Base-by-base conservation (phyloP, 2,797 vertebrate genomes). In the Chlorospingus semifuscus region DNA sequence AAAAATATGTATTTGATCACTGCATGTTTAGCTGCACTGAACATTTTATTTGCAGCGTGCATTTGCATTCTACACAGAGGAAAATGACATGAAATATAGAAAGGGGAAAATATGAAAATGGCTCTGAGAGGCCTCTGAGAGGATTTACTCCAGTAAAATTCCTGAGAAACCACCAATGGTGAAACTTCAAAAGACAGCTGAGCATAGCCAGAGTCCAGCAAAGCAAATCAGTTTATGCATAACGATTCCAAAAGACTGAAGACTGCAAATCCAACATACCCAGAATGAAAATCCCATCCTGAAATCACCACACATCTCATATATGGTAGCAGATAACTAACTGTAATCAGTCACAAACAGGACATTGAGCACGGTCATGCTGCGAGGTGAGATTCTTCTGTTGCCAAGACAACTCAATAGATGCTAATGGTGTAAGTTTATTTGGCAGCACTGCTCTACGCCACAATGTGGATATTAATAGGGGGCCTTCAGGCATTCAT, bases 391-490 rank as follows among this genome's bases (percentile, higher is more conserved):
- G 65, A 64, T 68, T 87, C 44, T 83, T 68, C 87, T 88, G 93
- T 97, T 97, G 77, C 87, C 92, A 95, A 90, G 95, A 96, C 92
- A 95, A 95, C 94, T 86, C 86, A 93, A 82, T 12, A 79, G 84
- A 89, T 87, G 77, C 12, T 92, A 87, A 90, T 66, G 50, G 60
- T 70, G 20, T 26, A 88, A 69, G 49, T 87, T 95, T 77, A 92
- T 83, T 90, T 94, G 74, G 76, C 79, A 87, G 66, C 57, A 46
- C 47, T 79, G 71, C 68, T 94, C 77, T 85, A 44, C 34, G 61
- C 42, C 26, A 34, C 53, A 55, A 30, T 36, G 64, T 57, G 69
- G 84, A 86, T 94, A 94, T 87, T 87, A 91, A 94, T 53, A 70
- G 61, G 12, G 27, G 21, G 23, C 83, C 72, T 93, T 93, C 61